A percentile compares a stretch with the other conserved stretches of the same genome.
Conservation (phyloP, 2,888 invertebrate genomes). For the Cyclophora punctaria region DNA sequence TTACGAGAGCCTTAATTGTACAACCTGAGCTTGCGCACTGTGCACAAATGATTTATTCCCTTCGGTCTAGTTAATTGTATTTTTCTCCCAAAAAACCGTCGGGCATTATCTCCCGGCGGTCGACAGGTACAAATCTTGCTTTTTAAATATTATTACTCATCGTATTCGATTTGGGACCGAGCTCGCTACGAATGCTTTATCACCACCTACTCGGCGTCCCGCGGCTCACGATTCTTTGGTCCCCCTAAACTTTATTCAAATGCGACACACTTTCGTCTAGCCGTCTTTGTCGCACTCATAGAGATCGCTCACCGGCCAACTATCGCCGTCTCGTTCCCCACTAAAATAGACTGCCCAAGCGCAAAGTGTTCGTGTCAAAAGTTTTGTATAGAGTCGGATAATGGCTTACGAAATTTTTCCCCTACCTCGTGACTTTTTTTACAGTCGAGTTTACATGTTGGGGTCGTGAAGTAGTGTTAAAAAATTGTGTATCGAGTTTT, state of each 20-base stretch:
- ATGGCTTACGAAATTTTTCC: conserved; percentile 74
- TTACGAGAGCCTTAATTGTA: conserved; percentile 57
- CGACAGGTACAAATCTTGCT: conserved; percentile 74
- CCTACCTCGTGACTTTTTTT: conserved; percentile 71
- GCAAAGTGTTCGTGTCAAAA: conserved; percentile 74
- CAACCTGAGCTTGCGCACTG: conserved; percentile 57
- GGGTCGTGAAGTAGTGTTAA: conserved; percentile 69
- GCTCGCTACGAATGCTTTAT: conserved; percentile 73
- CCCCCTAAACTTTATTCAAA: conserved; percentile 74
- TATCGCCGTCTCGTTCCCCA: conserved; percentile 61
- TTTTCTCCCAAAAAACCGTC: conserved; percentile 63
- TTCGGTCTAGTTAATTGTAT: conserved; percentile 69
- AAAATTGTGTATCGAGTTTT: conserved; percentile 52
- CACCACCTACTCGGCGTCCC: conserved; percentile 75
- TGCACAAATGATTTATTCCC: conserved; percentile 59
- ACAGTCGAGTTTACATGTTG: conserved; percentile 64
- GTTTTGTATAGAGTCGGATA: conserved; percentile 67
- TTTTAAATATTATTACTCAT: conserved; percentile 75
- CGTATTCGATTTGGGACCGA: conserved; percentile 72
- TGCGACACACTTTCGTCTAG: conserved; percentile 64
- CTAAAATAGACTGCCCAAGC: conserved; percentile 75
- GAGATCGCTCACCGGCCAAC: conserved; percentile 39
- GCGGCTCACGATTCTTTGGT: conserved; percentile 64
- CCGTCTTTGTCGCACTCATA: conserved; percentile 51
- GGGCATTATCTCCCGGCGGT: conserved; percentile 64